Conservation (phyloP, 2,113 vertebrate genomes). For the Callipepla squamata region DNA sequence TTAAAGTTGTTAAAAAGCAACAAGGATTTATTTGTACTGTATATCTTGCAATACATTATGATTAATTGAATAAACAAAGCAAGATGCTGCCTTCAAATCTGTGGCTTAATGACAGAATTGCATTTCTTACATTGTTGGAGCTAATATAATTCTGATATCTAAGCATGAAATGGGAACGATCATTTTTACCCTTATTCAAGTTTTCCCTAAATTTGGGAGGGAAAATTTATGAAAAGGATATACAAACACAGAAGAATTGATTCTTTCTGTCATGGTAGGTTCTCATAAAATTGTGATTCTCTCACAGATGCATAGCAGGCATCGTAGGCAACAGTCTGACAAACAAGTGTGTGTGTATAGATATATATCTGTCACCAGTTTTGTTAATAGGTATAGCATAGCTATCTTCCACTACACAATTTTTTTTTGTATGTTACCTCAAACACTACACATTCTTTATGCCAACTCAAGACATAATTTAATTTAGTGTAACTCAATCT, state of each 20-base stretch:
- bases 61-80: slow-evolving; percentile 35
- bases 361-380: background rate
- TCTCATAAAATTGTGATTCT: background rate
- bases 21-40: background rate
- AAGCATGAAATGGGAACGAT: background rate
- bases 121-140: background rate
- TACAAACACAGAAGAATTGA: background rate
- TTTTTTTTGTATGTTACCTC: background rate
- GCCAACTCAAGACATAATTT: background rate
- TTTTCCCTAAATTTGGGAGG: background rate
- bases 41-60: slow-evolving; percentile 15
- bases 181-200: background rate
- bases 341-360: background rate
- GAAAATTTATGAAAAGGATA: background rate
- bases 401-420: background rate
- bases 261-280: background rate
- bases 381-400: background rate
- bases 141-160: background rate
- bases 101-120: background rate
- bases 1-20: background rate
- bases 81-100: slow-evolving; percentile 5
- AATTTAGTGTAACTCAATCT: background rate
- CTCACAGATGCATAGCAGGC: background rate
- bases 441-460: background rate
- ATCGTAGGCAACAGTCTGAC: background rate